phyloP scores from a whole-genome alignment of 2,113 vertebrate genomes.

The Trachemys scripta region DNA sequence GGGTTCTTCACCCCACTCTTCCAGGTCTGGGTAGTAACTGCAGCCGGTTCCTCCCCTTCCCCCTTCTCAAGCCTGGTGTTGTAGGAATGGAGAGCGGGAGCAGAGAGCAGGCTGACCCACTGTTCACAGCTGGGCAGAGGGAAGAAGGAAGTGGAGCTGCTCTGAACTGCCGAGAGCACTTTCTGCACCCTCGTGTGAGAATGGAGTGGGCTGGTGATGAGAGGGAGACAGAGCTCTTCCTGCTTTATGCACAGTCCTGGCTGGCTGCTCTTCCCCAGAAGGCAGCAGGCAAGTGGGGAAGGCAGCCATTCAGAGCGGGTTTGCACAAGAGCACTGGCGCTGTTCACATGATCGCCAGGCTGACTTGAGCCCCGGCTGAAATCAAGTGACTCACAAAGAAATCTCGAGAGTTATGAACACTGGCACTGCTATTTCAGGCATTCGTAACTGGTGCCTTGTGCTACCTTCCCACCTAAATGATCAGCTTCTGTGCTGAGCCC shows the following conservation, averaged over 20 bases:
- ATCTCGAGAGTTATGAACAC: neutral
- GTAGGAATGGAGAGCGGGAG: neutral
- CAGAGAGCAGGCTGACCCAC: neutral
- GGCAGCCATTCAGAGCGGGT: neutral
- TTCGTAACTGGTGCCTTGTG: neutral
- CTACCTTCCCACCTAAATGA: neutral
- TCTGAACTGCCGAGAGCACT: neutral
- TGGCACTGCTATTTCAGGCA: neutral
- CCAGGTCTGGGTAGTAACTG: neutral
- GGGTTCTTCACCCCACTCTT: neutral
- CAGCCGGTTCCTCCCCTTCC: neutral
- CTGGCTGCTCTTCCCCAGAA: neutral
- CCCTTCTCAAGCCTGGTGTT: neutral
- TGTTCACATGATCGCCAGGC: neutral
- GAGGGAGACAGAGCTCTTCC: neutral
- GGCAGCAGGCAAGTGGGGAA: neutral
- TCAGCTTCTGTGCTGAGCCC: neutral
- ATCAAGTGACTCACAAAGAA: neutral
- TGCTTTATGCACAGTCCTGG: neutral
- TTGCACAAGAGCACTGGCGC: neutral
- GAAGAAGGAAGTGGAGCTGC: neutral
- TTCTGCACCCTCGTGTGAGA: neutral
- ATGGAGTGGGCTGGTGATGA: neutral
- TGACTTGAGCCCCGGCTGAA: neutral
- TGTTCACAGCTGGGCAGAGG: neutral